Conservation (phyloP, 2,888 invertebrate species). For the Drosophila antonietae region DNA sequence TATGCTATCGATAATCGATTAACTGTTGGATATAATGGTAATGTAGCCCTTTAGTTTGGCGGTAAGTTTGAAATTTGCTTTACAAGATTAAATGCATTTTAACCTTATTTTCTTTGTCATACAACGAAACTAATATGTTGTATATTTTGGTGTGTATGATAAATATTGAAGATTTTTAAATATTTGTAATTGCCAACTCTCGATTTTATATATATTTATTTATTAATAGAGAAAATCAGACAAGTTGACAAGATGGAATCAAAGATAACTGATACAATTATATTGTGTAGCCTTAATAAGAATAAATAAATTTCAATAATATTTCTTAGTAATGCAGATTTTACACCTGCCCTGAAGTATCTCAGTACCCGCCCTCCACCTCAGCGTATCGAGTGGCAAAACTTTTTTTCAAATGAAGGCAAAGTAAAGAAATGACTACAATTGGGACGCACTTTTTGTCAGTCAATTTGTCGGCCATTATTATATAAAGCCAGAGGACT, state of each 20-base stretch:
- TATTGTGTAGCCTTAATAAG: too few species aligned
- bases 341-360: not conserved
- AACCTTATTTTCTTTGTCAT: too few species aligned
- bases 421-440: conserved; percentile 1
- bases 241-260: too few species aligned
- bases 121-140: too few species aligned
- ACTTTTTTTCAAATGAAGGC: not conserved
- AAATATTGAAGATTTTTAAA: not conserved
- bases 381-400: not conserved
- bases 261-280: too few species aligned
- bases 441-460: conserved; percentile 6
- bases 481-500: conserved; percentile 45
- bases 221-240: too few species aligned
- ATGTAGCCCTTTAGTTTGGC: conserved; percentile 13
- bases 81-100: too few species aligned
- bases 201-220: not conserved
- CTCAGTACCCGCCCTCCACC: not conserved
- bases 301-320: too few species aligned
- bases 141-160: too few species aligned
- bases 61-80: conserved; percentile 14
- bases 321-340: too few species aligned
- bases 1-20: conserved; percentile 9
- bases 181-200: not conserved
- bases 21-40: not conserved
- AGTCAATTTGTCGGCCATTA: conserved; percentile 55